These are phyloP conservation scores for Ptychobarbus kaznakovi DNA, from an alignment of 2,797 vertebrate genomes.

Conservation along the genomic window DNA sequence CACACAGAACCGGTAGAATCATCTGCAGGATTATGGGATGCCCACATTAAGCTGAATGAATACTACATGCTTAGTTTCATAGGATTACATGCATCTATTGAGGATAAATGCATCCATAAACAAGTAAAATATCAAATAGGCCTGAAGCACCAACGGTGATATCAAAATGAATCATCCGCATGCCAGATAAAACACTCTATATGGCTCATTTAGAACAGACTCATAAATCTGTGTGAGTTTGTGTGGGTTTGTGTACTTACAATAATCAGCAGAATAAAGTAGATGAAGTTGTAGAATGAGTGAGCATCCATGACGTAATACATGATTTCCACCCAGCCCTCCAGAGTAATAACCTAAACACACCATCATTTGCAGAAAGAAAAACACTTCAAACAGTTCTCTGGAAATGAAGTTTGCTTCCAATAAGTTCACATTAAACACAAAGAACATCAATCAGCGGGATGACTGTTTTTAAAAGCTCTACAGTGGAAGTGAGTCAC, in stretches of 20 bases:
- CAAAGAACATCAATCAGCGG: slow-evolving; percentile 1
- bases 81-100: not conserved
- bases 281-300: slow-evolving; percentile 99
- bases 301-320: slow-evolving; percentile 99
- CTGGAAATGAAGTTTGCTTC: not conserved
- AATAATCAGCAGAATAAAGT: slow-evolving; percentile 97
- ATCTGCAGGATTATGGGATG: not conserved
- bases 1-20: not conserved
- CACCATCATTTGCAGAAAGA: slow-evolving; percentile 30
- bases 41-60: not conserved
- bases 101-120: not conserved
- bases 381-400: not conserved
- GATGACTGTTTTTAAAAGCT: not conserved
- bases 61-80: not conserved
- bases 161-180: not conserved
- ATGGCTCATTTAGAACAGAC: slow-evolving; percentile 13
- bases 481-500: not conserved
- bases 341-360: slow-evolving; percentile 94
- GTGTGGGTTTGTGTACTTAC: slow-evolving; percentile 79
- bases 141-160: not conserved
- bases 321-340: slow-evolving; percentile 99
- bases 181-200: not conserved
- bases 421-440: not conserved
- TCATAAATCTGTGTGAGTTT: slow-evolving; percentile 25
- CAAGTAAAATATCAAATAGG: not conserved